Evolutionary conservation across 2,888 invertebrate species (phyloP).

Genomic region (Labia minor): DNA sequence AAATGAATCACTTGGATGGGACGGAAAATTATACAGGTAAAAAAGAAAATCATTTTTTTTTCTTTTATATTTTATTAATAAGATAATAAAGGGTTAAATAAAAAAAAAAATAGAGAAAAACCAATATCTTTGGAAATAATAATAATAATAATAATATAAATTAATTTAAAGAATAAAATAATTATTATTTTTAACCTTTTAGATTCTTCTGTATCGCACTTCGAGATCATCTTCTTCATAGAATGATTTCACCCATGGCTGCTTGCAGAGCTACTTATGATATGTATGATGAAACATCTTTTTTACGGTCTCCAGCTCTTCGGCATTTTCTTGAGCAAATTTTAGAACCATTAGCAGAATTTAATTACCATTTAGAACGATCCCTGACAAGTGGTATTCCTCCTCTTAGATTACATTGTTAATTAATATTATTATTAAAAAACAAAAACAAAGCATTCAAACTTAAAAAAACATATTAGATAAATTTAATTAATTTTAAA

Average conservation of each 20-base stretch:
- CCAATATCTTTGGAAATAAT: too few species aligned
- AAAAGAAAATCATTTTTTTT: background rate
- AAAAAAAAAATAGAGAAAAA: too few species aligned
- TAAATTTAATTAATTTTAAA: too few species aligned
- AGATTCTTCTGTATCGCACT: background rate
- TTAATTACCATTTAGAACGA: conserved; percentile 76
- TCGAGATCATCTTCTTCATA: conserved; percentile 75
- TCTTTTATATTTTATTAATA: too few species aligned
- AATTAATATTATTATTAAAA: background rate
- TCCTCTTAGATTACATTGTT: conserved; percentile 1
- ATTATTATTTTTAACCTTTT: too few species aligned
- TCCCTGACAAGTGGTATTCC: conserved; percentile 61
- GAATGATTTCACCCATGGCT: conserved; percentile 85
- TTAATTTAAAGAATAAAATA: too few species aligned
- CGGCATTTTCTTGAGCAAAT: conserved; percentile 83
- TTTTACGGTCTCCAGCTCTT: conserved; percentile 75
- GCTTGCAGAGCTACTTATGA: conserved; percentile 75
- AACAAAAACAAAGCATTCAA: too few species aligned
- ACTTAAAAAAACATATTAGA: too few species aligned
- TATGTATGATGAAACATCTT: conserved; percentile 95
- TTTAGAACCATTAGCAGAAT: conserved; percentile 78
- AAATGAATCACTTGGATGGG: conserved; percentile 83
- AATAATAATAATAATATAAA: too few species aligned
- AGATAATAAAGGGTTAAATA: too few species aligned
- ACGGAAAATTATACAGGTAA: conserved; percentile 79